Evolutionary conservation across 1,140 invertebrate species (phyloP).

Genomic region (Bombus consobrinus): DNA sequence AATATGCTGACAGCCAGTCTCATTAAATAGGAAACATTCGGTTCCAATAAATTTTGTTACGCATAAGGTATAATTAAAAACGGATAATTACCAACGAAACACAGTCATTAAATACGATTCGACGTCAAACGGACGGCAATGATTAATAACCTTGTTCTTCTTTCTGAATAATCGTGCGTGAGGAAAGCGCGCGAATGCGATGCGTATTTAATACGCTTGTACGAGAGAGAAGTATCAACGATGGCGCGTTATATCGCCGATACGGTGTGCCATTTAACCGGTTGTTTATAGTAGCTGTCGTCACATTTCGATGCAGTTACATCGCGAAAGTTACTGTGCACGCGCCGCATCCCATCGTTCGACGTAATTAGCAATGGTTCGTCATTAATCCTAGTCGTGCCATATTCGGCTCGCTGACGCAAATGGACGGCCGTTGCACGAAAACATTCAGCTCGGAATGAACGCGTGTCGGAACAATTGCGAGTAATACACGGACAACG

Average conservation of each 20-base stretch:
- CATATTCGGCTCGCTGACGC: constrained; percentile 35
- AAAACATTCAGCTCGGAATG: constrained; percentile 27
- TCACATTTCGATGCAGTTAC: constrained; percentile 1
- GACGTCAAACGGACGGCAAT: background rate
- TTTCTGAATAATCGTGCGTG: background rate
- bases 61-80: background rate
- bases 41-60: background rate
- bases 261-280: background rate
- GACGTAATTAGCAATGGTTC: constrained; percentile 58
- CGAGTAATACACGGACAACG: background rate
- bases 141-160: background rate
- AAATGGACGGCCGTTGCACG: constrained; percentile 14
- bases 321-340: constrained; percentile 30
- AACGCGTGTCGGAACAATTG: constrained; percentile 10
- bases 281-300: constrained; percentile 20
- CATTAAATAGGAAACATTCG: background rate
- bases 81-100: background rate
- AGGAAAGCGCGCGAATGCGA: background rate
- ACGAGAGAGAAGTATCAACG: background rate
- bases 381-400: constrained; percentile 57
- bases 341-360: constrained; percentile 39
- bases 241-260: background rate
- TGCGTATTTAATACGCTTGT: background rate
- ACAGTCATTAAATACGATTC: background rate
- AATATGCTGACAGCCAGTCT: background rate